Evolutionary conservation across 2,888 invertebrate species (phyloP).

Genomic region (Tribolium freemani): DNA sequence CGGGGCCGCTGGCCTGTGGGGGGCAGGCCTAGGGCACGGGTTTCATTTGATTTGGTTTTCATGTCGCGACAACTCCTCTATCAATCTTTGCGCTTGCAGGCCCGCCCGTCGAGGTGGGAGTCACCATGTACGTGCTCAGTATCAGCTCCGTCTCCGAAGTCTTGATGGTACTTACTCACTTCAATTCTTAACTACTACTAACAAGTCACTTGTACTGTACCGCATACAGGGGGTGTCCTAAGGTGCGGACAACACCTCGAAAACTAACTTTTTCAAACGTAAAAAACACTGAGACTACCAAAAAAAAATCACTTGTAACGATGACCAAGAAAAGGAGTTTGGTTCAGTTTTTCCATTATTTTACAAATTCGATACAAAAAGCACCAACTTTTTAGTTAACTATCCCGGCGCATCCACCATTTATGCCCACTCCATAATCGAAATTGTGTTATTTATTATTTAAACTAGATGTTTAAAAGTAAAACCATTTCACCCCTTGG

Average conservation of each 20-base stretch:
- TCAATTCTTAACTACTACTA: not conserved
- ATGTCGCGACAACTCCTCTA: constrained; percentile 35
- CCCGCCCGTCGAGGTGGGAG: constrained; percentile 97
- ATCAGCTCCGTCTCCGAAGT: constrained; percentile 99
- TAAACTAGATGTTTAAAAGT: too few species aligned
- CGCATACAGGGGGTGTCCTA: not conserved
- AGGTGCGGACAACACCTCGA: not conserved
- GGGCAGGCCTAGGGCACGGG: constrained; percentile 65
- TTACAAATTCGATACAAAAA: not conserved
- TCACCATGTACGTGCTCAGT: constrained; percentile 98
- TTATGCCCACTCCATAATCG: too few species aligned
- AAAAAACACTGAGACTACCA: too few species aligned
- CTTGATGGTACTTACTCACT: constrained; percentile 83
- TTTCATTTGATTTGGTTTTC: constrained; percentile 58
- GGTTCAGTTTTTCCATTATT: not conserved
- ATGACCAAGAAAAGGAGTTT: too few species aligned
- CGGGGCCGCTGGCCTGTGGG: constrained; percentile 55
- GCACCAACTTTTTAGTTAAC: not conserved
- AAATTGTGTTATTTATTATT: too few species aligned
- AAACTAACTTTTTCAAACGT: not conserved
- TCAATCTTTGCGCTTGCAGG: constrained; percentile 76
- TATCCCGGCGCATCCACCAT: too few species aligned
- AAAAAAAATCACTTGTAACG: too few species aligned
- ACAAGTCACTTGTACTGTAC: not conserved
- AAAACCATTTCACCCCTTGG: too few species aligned